Conservation (phyloP, 2,797 vertebrate species). For the Epinephelus coioides region DNA sequence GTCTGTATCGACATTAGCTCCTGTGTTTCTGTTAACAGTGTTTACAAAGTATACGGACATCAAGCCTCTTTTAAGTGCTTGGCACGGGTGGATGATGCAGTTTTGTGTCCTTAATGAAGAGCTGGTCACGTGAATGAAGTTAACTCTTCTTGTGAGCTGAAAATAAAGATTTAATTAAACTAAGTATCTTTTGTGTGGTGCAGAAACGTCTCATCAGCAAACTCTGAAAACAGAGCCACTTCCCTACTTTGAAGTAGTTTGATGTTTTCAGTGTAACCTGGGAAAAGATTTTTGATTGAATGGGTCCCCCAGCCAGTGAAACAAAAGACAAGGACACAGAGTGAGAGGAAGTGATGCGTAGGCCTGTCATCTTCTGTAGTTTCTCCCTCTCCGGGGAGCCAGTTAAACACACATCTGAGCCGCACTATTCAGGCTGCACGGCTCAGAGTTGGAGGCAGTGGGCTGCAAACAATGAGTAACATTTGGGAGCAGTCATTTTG, state of each 20-base stretch:
- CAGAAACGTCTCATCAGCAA: conserved; percentile 30
- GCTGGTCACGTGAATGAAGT: conserved; percentile 7
- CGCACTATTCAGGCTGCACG: conserved; percentile 52
- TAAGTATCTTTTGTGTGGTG: conserved; percentile 11
- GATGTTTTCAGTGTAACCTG: conserved; percentile 56
- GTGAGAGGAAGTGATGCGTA: conserved; percentile 72
- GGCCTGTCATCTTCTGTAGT: conserved; percentile 75
- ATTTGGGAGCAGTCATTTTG: conserved; percentile 66
- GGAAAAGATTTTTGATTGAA: conserved; percentile 65
- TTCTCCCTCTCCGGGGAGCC: conserved; percentile 68
- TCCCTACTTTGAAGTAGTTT: conserved; percentile 41
- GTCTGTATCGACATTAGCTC: conserved; percentile 34
- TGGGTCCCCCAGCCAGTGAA: conserved; percentile 56
- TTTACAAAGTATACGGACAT: conserved; percentile 19
- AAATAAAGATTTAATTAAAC: conserved; percentile 23
- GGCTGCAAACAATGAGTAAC: conserved; percentile 67
- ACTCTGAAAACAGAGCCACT: conserved; percentile 35
- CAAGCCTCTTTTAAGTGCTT: conserved; percentile 26
- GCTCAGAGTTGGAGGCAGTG: conserved; percentile 64
- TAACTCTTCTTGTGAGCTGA: background rate
- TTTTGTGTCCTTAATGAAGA: conserved; percentile 36
- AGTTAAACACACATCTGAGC: conserved; percentile 78
- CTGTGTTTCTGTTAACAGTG: conserved; percentile 47
- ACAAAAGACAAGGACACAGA: conserved; percentile 73
- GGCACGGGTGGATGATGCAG: background rate